Base-by-base conservation (phyloP, 2,797 vertebrate genomes). In the Myotis findleyi region DNA sequence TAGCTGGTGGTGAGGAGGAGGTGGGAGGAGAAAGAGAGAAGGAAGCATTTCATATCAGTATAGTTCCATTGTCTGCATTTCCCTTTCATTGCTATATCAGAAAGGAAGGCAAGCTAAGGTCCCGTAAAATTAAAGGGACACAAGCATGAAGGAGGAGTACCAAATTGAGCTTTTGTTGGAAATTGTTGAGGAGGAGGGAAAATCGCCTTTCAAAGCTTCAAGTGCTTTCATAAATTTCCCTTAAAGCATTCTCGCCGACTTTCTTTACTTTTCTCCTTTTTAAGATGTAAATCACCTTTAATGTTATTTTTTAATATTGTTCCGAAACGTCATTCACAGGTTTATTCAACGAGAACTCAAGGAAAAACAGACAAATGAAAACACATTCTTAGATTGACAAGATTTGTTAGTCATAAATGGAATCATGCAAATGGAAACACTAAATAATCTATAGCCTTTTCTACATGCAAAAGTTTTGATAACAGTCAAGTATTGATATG, bases 281-380 rank as follows among this genome's bases (percentile, higher is more conserved):
- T 79, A 62, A 95, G 94, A 91, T 94, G 72, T 87, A 93, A 97
- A 91, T 93, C 79, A 82, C 36, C 93, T 83, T 95, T 87, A 55
- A 92, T 89, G 66, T 51, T 89, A 72, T 87, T 96, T 93, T 96
- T 79, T 87, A 12, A 91, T 79, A 82, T 73, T 72, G 59, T 96
- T 82, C 57, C 84, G 38, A 77, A 92, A 87, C 96, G 49, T 75
- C 55, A 76, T 41, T 77, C 69, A 55, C 62, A 92, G 53, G 51
- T 91, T 94, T 91, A 53, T 89, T 95, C 88, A 88, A 62, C 3
- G 20, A 88, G 30, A 83, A 93, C 11, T 16, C 0, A 0, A 87
- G 27, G 17, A 51, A 73, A 89, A 83, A 89, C 33, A 76, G 47
- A 92, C 41, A 76, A 85, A 84, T 27, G n/a, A 66, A 95, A 94